Evolutionary conservation across 1,140 invertebrate species (phyloP), one percentile per base, ranked within the genome.

Genomic region (Drosophila auraria): DNA sequence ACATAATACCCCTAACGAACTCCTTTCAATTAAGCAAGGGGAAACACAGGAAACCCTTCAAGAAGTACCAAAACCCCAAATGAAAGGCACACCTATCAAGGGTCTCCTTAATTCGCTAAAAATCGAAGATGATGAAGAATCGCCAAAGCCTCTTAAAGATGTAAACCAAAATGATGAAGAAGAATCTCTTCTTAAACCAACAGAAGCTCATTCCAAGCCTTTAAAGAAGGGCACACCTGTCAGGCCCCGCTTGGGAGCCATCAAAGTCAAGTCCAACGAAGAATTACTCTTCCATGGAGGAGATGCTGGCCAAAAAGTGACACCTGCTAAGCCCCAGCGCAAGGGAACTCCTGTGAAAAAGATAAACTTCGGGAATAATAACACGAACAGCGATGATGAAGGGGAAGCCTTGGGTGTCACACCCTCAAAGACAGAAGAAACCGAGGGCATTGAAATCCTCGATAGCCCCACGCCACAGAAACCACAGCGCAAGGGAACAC

Each of bases 401-500:
- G 51, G 51, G 1, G 20, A 53, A 7, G 6, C 17, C 11, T 20
- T 20, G 8, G 36, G 14, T 2, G 47, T 30, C 15, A 69, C 80
- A 15, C 69, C 84, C 8, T 14, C 60, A 20, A 75, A 68, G 33
- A 5, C 6, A 9, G n/a, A 23, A 11, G 38, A 20, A n/a, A 9
- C 17, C 0, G 49, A 36, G 0, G 17, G 0, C 1, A 25, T 62
- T 11, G 40, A 77, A 12, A 30, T 82, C 3, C 11, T 53, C 7
- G 58, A 47, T 3, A 74, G 68, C 14, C 27, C 42, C n/a, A 63
- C 81, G n/a, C 65, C 20, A 1, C 68, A 69, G 5, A 84, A 74
- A 14, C 54, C 80, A 0, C 47, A 63, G n/a, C 80, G 64, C 15
- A 86, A 87, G 47, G 75, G 62, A 1, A 87, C 83, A 12, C 75